phyloP scores from a whole-genome alignment of 2,113 vertebrate genomes.

The Gila orcuttii region DNA sequence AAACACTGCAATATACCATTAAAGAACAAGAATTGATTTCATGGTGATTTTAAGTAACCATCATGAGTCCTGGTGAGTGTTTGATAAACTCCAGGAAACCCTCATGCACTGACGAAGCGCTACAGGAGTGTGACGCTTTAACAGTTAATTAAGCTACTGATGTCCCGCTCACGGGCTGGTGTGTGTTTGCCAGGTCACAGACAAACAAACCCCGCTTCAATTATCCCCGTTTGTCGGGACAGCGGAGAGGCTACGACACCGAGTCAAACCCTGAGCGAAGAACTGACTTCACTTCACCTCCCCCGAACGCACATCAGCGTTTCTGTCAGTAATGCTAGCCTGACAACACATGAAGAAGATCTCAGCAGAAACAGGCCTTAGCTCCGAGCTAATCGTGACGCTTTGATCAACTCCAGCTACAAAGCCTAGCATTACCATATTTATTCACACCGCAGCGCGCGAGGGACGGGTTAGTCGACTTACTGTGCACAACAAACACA shows the following conservation, averaged over 20 bases:
- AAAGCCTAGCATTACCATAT: neutral
- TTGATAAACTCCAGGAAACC: neutral
- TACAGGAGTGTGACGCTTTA: constrained; percentile 72
- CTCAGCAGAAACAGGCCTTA: constrained; percentile 25
- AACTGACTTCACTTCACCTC: neutral
- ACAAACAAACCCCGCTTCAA: constrained; percentile 59
- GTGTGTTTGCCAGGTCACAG: constrained; percentile 56
- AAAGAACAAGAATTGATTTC: too few species aligned
- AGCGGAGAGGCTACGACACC: constrained; percentile 14
- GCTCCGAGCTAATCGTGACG: neutral
- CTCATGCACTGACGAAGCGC: constrained; percentile 67
- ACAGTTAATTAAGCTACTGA: constrained; percentile 80
- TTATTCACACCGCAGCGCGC: neutral
- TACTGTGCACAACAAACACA: neutral
- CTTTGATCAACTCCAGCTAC: constrained; percentile 4
- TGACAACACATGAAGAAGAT: constrained; percentile 18
- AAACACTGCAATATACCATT: too few species aligned
- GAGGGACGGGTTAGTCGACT: neutral
- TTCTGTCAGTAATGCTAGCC: constrained; percentile 12
- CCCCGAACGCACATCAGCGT: neutral
- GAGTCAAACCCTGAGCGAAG: neutral
- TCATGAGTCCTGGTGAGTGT: too few species aligned
- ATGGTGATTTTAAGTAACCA: too few species aligned
- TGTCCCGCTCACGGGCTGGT: constrained; percentile 67
- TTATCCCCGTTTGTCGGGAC: constrained; percentile 68